Conservation (phyloP, 2,888 invertebrate species). For the Xylota sylvarum region DNA sequence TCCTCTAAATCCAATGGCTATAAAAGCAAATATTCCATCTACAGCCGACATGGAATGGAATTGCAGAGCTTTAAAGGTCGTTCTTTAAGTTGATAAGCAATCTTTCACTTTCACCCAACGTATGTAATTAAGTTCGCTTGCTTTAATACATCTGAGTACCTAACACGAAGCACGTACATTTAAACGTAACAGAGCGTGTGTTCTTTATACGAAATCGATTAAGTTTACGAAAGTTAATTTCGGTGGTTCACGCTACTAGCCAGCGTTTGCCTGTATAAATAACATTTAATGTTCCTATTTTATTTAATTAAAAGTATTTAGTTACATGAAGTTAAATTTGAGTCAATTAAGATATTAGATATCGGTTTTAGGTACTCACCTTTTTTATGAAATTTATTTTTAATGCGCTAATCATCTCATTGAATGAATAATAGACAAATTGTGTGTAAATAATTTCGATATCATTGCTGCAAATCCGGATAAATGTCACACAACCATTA, state of each 20-base stretch:
- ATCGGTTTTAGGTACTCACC: background rate
- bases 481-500: no score
- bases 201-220: constrained; percentile 38
- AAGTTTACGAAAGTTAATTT: constrained; percentile 25
- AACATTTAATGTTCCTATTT: constrained; percentile 41
- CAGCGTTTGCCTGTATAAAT: constrained; percentile 26
- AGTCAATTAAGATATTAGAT: constrained; percentile 24
- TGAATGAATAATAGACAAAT: background rate
- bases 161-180: background rate
- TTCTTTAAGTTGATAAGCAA: background rate
- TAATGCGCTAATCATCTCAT: background rate
- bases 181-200: constrained; percentile 6
- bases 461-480: no score
- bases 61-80: constrained; percentile 1
- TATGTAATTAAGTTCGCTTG: background rate
- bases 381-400: background rate
- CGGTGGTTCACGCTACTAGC: constrained; percentile 23
- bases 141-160: background rate
- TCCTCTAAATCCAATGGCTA: no score
- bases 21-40: no score
- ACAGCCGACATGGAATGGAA: background rate
- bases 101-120: background rate
- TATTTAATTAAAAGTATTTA: constrained; percentile 42
- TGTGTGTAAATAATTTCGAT: no score
- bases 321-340: constrained; percentile 19